These are phyloP conservation scores for Microcebus tavaratra DNA, from an alignment of 2,113 vertebrate genomes.

Conservation along the genomic window DNA sequence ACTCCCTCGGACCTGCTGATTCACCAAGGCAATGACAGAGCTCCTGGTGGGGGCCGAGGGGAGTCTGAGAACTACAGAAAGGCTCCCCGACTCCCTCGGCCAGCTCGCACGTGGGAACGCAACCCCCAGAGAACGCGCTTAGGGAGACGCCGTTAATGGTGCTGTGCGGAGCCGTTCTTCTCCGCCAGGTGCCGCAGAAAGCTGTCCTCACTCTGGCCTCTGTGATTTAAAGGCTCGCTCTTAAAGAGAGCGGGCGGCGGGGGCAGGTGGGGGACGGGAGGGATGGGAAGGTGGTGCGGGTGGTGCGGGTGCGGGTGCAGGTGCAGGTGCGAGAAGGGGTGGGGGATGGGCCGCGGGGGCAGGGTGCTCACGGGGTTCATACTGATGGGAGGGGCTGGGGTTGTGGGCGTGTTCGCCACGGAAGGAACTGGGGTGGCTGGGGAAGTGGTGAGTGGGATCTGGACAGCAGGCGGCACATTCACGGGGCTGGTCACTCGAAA, in stretches of 20 bases:
- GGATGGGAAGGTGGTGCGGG: conserved; percentile 91
- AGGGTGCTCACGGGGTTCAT: conserved; percentile 82
- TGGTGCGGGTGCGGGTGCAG: conserved; percentile 90
- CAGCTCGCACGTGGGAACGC: not conserved
- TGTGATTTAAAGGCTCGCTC: conserved; percentile 96
- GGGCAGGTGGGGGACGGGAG: conserved; percentile 91
- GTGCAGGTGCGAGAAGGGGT: conserved; percentile 92
- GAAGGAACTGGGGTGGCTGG: conserved; percentile 85
- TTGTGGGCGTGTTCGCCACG: conserved; percentile 75
- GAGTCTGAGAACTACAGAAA: not conserved
- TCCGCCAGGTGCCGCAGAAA: conserved; percentile 95
- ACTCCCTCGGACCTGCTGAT: not conserved
- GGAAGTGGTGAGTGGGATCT: conserved; percentile 86
- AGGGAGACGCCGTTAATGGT: conserved; percentile 85
- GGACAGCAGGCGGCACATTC: conserved; percentile 87
- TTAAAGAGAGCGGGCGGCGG: conserved; percentile 97
- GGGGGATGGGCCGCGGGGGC: conserved; percentile 85
- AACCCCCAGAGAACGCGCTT: conserved; percentile 17
- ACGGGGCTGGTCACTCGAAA: conserved; percentile 96
- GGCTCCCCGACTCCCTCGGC: not conserved
- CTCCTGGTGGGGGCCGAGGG: not conserved
- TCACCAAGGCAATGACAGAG: not conserved
- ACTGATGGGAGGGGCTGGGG: conserved; percentile 78
- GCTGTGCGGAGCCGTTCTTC: conserved; percentile 90
- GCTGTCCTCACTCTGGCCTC: conserved; percentile 92